Percentiles rank a stretch among this genome's conserved stretches.
Conservation (phyloP, 1,140 invertebrate species). For the Nomia melanderi region DNA sequence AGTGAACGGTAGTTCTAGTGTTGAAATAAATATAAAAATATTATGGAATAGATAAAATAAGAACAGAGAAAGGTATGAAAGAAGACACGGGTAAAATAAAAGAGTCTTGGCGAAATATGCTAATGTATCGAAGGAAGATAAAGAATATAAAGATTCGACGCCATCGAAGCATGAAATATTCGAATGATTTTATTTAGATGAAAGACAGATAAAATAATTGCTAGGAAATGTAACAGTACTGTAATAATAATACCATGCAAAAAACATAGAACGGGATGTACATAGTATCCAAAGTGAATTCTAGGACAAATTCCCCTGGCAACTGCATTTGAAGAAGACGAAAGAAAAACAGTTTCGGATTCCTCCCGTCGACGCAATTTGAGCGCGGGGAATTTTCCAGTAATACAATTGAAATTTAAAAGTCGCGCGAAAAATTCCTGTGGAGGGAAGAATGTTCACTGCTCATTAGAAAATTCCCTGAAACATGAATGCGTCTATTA, state of each 20-base stretch:
- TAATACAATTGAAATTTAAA: conserved; percentile 32
- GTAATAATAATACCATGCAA: neutral
- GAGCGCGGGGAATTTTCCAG: conserved; percentile 47
- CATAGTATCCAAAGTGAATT: conserved; percentile 21
- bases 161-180: no score
- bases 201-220: no score
- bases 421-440: conserved; percentile 41
- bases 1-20: no score
- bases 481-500: conserved; percentile 24
- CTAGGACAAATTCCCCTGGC: conserved; percentile 48
- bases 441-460: conserved; percentile 30
- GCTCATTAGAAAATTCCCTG: conserved; percentile 39
- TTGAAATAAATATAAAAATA: no score
- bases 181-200: no score
- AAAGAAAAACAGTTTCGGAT: neutral
- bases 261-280: neutral
- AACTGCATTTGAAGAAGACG: neutral
- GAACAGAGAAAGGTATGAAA: no score
- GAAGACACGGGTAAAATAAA: no score
- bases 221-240: neutral
- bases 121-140: no score
- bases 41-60: no score
- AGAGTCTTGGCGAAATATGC: no score
- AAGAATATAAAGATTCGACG: no score
- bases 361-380: neutral